These are phyloP conservation scores for Ptilorrhoa leucosticta DNA, from an alignment of 2,113 vertebrate species.

Conservation along the genomic window DNA sequence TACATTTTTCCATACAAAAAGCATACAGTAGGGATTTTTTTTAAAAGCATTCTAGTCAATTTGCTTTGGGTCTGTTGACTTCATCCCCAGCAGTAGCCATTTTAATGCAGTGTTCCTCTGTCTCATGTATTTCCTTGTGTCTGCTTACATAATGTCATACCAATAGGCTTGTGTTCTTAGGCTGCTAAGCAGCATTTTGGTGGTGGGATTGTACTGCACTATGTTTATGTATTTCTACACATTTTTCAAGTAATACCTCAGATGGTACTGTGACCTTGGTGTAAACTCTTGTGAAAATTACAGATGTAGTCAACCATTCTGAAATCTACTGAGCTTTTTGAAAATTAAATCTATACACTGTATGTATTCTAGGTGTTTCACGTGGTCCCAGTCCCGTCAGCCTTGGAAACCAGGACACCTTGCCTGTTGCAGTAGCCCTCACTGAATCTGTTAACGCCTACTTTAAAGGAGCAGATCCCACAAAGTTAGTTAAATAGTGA, in stretches of 20 bases:
- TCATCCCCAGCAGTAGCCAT: not conserved
- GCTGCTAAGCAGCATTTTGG: not conserved
- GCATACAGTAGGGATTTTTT: conserved; percentile 23
- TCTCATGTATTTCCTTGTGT: not conserved
- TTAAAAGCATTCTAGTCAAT: not conserved
- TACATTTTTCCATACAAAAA: not conserved
- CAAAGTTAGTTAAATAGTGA: conserved; percentile 87
- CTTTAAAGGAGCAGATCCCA: conserved; percentile 98
- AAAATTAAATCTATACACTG: conserved; percentile 52
- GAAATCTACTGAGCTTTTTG: not conserved
- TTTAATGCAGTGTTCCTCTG: not conserved
- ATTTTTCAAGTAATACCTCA: not conserved
- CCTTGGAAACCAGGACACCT: conserved; percentile 88
- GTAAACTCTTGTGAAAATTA: conserved; percentile 5
- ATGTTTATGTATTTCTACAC: not conserved
- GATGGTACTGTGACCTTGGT: not conserved
- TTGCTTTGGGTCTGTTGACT: not conserved
- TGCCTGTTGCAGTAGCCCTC: conserved; percentile 95
- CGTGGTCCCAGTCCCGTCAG: conserved; percentile 96
- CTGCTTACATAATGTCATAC: not conserved
- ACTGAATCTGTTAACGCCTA: conserved; percentile 97
- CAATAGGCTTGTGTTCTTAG: not conserved
- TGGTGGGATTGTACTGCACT: not conserved
- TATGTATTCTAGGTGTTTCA: conserved; percentile 86
- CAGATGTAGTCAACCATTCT: not conserved